These are phyloP conservation scores for Drosophila mercatorum DNA, from an alignment of 2,888 invertebrate species.

Conservation along the genomic window DNA sequence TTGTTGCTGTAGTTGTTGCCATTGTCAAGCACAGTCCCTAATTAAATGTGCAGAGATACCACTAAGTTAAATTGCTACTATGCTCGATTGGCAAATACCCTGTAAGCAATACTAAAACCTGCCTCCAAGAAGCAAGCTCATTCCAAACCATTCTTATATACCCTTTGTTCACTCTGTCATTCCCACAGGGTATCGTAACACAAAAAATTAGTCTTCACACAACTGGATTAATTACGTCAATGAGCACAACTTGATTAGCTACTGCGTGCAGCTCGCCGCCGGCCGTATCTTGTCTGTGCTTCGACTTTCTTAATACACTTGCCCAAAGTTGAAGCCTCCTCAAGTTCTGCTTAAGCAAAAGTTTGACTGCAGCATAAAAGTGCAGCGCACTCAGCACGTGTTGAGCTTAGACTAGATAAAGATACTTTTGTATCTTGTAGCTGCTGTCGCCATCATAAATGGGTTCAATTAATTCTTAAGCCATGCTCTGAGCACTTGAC, in stretches of 20 bases:
- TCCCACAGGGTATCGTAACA: constrained; percentile 1
- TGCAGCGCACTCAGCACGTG: constrained; percentile 10
- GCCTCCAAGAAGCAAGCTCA: not conserved
- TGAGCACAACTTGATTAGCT: constrained; percentile 63
- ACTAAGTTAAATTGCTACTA: constrained; percentile 1
- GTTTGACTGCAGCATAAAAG: constrained; percentile 40
- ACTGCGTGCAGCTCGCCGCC: constrained; percentile 8
- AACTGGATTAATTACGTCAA: constrained; percentile 70
- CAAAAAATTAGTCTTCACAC: constrained; percentile 25
- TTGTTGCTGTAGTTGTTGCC: constrained; percentile 14
- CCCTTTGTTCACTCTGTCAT: not conserved
- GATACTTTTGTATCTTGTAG: constrained; percentile 37
- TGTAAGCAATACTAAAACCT: not conserved
- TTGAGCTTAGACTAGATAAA: constrained; percentile 11
- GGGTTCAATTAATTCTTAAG: constrained; percentile 56
- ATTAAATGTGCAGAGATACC: constrained; percentile 47
- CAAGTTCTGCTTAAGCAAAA: constrained; percentile 36
- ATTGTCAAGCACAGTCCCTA: constrained; percentile 56
- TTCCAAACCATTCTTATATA: not conserved
- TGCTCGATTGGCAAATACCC: constrained; percentile 11
- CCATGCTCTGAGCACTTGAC: constrained; percentile 11
- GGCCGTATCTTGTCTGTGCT: constrained; percentile 24
- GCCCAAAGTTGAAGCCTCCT: constrained; percentile 24
- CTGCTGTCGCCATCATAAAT: constrained; percentile 11
- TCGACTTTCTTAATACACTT: constrained; percentile 44